Conservation (phyloP, 1,140 invertebrate species). For the Conopomorpha cramerella region DNA sequence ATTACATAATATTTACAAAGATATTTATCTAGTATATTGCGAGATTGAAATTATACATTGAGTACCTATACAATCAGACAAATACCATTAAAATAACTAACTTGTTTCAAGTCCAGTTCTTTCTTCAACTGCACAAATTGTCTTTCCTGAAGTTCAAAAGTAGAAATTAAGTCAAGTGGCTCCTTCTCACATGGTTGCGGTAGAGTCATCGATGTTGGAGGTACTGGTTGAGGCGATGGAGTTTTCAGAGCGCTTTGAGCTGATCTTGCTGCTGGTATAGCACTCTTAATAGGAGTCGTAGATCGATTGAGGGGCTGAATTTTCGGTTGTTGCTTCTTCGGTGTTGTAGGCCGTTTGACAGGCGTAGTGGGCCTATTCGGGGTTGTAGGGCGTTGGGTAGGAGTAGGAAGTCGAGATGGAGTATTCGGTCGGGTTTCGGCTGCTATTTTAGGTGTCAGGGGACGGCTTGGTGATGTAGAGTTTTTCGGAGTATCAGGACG, state of each 20-base stretch:
- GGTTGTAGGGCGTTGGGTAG: constrained; percentile 1
- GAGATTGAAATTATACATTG: too few relatives aligned
- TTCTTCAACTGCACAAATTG: constrained; percentile 38
- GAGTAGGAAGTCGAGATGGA: too few relatives aligned
- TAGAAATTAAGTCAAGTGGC: constrained; percentile 20
- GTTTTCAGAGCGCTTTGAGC: too few relatives aligned
- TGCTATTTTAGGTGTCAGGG: constrained; percentile 24
- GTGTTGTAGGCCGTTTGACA: constrained; percentile 17
- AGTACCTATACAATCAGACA: neutral
- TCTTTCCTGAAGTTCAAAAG: constrained; percentile 20
- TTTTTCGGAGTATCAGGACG: constrained; percentile 11
- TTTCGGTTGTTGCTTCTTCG: constrained; percentile 8
- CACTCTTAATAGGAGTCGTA: too few relatives aligned
- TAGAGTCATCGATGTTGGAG: constrained; percentile 2
- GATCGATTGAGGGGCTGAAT: constrained; percentile 6
- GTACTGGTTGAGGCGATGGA: constrained; percentile 4
- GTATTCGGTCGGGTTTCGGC: constrained; percentile 25
- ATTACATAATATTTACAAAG: too few relatives aligned
- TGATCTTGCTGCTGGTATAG: too few relatives aligned
- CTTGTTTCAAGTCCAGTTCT: constrained; percentile 45
- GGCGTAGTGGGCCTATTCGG: constrained; percentile 24
- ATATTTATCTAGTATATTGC: too few relatives aligned
- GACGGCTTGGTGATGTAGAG: constrained; percentile 5
- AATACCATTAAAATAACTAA: constrained; percentile 9
- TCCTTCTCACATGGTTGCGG: constrained; percentile 12